Evolutionary conservation across 2,113 vertebrate genomes (phyloP).

Genomic region (Atrichornis clamosus): DNA sequence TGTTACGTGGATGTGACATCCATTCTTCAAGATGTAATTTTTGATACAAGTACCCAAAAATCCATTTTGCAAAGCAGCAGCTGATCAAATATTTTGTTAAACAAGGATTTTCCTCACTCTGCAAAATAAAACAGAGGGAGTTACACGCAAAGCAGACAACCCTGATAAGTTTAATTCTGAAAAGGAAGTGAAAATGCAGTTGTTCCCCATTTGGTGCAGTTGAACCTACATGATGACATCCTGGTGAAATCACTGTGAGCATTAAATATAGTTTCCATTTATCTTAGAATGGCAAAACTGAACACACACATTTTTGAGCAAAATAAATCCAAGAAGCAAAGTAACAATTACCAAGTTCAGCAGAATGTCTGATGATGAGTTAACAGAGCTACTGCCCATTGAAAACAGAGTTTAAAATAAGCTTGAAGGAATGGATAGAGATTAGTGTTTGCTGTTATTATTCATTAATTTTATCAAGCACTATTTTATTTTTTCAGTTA

Average conservation of each 20-base stretch:
- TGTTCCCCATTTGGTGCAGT: background rate
- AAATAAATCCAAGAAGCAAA: background rate
- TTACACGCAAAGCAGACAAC: background rate
- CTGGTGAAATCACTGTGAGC: background rate
- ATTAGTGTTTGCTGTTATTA: constrained; percentile 10
- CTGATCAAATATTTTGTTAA: background rate
- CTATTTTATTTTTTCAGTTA: constrained; percentile 18
- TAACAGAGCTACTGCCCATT: background rate
- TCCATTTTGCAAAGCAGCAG: background rate
- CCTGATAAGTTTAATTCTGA: background rate
- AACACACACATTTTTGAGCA: background rate
- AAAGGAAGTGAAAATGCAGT: background rate
- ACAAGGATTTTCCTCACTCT: background rate
- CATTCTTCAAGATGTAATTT: background rate
- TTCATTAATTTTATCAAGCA: constrained; percentile 34
- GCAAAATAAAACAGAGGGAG: background rate
- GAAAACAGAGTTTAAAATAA: background rate
- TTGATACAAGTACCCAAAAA: background rate
- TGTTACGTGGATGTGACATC: background rate
- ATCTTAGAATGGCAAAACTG: background rate
- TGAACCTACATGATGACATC: background rate
- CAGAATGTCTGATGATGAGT: background rate
- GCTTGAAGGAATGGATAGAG: background rate
- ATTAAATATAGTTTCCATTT: background rate
- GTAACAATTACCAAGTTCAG: background rate